Base-by-base conservation (phyloP, 2,113 vertebrate species). In the Mastomys coucha region DNA sequence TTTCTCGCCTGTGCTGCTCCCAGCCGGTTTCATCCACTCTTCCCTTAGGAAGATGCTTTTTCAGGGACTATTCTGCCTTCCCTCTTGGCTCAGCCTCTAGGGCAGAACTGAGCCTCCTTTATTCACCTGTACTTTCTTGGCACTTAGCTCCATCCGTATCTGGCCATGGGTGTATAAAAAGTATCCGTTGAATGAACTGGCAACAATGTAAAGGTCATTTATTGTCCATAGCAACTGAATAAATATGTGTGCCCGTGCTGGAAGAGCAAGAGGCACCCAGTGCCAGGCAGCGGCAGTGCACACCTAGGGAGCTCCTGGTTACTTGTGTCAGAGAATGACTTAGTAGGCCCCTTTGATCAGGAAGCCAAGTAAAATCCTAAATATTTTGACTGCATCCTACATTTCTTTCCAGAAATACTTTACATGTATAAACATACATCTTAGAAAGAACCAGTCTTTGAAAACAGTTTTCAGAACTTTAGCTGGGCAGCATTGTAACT, bases 381-480 rank as follows among this genome's bases (percentile, higher is more conserved):
- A 39, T 26, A 58, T 56, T 81, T 56, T 24, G 78, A 22, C 51
- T 81, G 19, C 10, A 7, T 81, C 51, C 19, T 56, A 56, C 56
- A 26, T 60, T 82, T 82, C 22, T 60, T 60, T 82, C 36, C 20
- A 60, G 80, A 82, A 39, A 60, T 60, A 2, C 45, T 85, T 42
- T 63, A 9, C 72, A 60, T 45, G n/a, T 42, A 88, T 39, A 82
- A 82, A 78, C 67, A 89, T 13, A 89, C 9, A 49, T 90, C 60
- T 53, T 93, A 91, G 91, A 42, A 60, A 69, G 9, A 33, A 82
- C 33, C 69, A 45, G 63, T 42, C 22, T 81, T 96, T 85, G 49
- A 77, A 69, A 94, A 93, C 31, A 60, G 84, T 73, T 95, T 92
- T 91, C 82, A 42, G 39, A 39, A 60, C n/a, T 17, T 31, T 16